phyloP scores from a whole-genome alignment of 1,140 invertebrate species.

The Physella acuta region DNA sequence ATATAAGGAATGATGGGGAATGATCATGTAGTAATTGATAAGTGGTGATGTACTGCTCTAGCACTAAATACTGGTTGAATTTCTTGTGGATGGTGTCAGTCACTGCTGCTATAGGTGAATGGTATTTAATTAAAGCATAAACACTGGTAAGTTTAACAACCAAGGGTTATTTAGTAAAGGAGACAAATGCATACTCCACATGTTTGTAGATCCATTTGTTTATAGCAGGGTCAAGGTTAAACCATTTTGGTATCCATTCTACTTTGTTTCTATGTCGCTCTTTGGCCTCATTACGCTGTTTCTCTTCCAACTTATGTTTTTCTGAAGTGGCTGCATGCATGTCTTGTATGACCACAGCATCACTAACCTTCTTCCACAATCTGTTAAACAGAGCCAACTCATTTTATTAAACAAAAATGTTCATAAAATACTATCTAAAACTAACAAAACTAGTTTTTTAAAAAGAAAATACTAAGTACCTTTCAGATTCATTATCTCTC shows the following conservation, averaged over 20 bases:
- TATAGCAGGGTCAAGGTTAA: conserved; percentile 70
- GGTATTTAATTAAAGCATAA: neutral
- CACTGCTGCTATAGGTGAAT: too few relatives aligned
- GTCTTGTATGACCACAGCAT: conserved; percentile 78
- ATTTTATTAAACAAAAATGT: neutral
- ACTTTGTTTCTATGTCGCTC: conserved; percentile 68
- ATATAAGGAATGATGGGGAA: too few relatives aligned
- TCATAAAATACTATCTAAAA: neutral
- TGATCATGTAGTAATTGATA: too few relatives aligned
- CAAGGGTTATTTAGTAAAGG: neutral
- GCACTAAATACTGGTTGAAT: too few relatives aligned
- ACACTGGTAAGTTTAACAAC: neutral
- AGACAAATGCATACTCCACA: conserved; percentile 61
- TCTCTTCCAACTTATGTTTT: conserved; percentile 85
- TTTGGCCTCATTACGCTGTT: conserved; percentile 73
- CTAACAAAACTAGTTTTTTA: too few relatives aligned
- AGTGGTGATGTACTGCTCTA: too few relatives aligned
- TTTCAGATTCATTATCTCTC: conserved; percentile 79
- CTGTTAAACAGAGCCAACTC: conserved; percentile 42
- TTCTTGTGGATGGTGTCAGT: too few relatives aligned
- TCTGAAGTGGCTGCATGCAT: conserved; percentile 82
- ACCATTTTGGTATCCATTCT: conserved; percentile 72
- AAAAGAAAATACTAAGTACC: conserved; percentile 34
- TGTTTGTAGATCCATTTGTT: conserved; percentile 78
- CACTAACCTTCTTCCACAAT: conserved; percentile 82